Base-by-base conservation (phyloP, 1,140 invertebrate species). In the Aricia agestis region DNA sequence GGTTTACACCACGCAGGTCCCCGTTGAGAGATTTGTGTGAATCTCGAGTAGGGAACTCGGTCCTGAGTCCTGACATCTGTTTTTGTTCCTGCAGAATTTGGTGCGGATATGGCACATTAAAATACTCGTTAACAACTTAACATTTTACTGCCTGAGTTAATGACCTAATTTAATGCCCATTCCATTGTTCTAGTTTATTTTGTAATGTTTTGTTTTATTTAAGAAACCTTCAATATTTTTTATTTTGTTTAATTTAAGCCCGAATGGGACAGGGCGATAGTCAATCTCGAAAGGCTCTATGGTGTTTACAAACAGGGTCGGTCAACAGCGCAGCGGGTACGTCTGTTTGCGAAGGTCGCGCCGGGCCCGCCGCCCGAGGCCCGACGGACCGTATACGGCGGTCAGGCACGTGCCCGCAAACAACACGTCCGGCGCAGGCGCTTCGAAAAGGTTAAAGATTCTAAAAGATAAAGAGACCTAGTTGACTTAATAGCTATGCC, bases 341-440 rank as follows among this genome's bases (percentile, higher is more conserved):
- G 75, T 52, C 73, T 68, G 82, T 79, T 82, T 82, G 78, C 78
- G 78, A 76, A 82, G 85, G 84, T 82, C 84, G 84, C 86, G 85
- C 84, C 84, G 82, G 83, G 84, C 85, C 85, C 83, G 82, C 80
- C 74, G 82, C 81, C 84, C 10, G 45, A 52, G 80, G 36, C 36
- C 83, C 81, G 83, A 86, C 85, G 80, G 81, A 79, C 82, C 85
- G 83, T 80, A 84, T 85, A 84, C 81, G 59, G 59, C 10, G 18
- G 19, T 10, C 19, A 63, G 59, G 59, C 68, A 42, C 45, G 57
- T 19, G 36, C 65, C 74, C 41, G 6, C 59, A 59, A 67, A 69
- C 68, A 67, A 31, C 65, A 41, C 13, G 18, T 45, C 42, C 17
- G 31, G 25, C 58, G 58, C 58, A 52, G 19, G 59, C 41, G 42